Evolutionary conservation across 1,140 invertebrate species (phyloP).

Genomic region (Ephestia elutella): DNA sequence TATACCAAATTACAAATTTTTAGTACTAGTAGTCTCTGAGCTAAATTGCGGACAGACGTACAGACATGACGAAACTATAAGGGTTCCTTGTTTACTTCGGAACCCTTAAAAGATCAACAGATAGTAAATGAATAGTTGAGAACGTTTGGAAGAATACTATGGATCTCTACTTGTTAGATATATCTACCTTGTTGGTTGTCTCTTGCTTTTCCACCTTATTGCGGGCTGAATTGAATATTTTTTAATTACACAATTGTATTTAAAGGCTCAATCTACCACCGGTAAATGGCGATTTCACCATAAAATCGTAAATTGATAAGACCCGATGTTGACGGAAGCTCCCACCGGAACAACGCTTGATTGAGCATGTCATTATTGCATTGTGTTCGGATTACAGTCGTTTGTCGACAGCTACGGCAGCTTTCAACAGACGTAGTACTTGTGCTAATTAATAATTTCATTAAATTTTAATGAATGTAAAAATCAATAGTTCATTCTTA

Average conservation of each 20-base stretch:
- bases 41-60: no score
- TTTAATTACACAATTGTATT: neutral
- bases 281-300: neutral
- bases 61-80: no score
- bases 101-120: no score
- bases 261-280: neutral
- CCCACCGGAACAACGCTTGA: constrained; percentile 21
- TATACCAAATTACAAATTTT: no score
- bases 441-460: neutral
- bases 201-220: no score
- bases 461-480: neutral
- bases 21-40: no score
- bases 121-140: no score
- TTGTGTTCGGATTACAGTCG: neutral
- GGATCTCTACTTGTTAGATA: no score
- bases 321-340: constrained; percentile 19
- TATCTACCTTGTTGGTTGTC: no score
- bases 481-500: no score
- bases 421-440: neutral
- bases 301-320: constrained; percentile 8
- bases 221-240: neutral
- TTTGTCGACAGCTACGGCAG: neutral
- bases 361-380: constrained; percentile 12
- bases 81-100: no score
- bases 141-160: no score